A percentile compares a stretch with the other conserved stretches of the same genome.
phyloP scores from a whole-genome alignment of 1,140 invertebrate genomes.

The Aphelenchoides avenae region DNA sequence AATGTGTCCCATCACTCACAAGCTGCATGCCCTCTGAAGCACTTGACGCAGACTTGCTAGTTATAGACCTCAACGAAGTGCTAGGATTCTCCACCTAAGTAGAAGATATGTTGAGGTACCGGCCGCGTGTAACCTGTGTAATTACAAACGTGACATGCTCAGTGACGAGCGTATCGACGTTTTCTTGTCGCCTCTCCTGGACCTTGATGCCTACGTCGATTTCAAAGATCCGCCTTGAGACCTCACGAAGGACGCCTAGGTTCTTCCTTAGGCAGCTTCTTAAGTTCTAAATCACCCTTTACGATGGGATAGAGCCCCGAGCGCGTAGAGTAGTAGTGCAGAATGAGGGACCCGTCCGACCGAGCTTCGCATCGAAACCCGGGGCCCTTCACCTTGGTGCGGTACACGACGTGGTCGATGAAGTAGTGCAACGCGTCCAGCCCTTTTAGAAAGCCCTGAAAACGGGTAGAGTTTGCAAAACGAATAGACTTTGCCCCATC shows the following conservation, averaged over 20 bases:
- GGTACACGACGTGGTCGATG: constrained; percentile 56
- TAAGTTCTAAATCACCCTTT: constrained; percentile 48
- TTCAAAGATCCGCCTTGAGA: constrained; percentile 56
- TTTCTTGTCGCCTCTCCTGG: constrained; percentile 52
- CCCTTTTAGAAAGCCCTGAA: constrained; percentile 53
- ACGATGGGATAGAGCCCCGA: constrained; percentile 62
- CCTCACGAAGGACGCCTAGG: constrained; percentile 57
- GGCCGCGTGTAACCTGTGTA: constrained; percentile 47
- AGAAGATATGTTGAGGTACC: too few species aligned
- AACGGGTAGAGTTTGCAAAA: background rate
- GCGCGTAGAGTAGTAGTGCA: constrained; percentile 62
- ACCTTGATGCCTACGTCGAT: constrained; percentile 59
- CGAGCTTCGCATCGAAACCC: constrained; percentile 61
- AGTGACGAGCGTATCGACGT: constrained; percentile 51
- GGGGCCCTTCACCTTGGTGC: constrained; percentile 56
- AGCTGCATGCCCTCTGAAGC: too few species aligned
- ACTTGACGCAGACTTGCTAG: too few species aligned
- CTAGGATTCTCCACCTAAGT: too few species aligned
- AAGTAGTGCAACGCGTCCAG: constrained; percentile 51
- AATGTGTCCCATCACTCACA: too few species aligned
- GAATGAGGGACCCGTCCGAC: constrained; percentile 56
- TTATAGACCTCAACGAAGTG: too few species aligned
- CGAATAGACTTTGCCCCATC: background rate
- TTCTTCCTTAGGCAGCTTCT: background rate
- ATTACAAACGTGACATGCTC: constrained; percentile 56